These are phyloP conservation scores for Eurytoma adleriae DNA, from an alignment of 2,888 invertebrate genomes.

Conservation along the genomic window DNA sequence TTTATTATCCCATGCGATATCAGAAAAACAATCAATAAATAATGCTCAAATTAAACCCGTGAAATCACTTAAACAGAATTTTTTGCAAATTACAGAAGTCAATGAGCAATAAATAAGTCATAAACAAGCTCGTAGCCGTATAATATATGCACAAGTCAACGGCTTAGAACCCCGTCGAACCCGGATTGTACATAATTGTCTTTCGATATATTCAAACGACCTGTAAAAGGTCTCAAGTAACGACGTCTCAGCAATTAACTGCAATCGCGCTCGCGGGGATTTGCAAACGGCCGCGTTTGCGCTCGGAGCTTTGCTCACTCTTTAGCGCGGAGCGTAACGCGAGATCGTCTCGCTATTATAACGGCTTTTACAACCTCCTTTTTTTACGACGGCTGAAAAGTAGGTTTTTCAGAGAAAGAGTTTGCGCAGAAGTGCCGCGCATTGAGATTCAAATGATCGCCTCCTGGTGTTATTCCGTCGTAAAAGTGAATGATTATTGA, in stretches of 20 bases:
- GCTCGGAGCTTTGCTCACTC: too few species aligned
- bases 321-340: background rate
- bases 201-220: constrained; percentile 3
- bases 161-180: background rate
- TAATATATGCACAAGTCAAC: background rate
- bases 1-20: too few species aligned
- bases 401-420: background rate
- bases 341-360: background rate
- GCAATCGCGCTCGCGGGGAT: constrained; percentile 5
- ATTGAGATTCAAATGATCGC: too few species aligned
- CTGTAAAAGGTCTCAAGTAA: constrained; percentile 1
- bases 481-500: too few species aligned
- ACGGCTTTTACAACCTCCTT: background rate
- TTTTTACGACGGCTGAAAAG: background rate
- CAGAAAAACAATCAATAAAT: too few species aligned
- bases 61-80: too few species aligned
- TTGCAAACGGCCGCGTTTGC: background rate
- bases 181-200: constrained; percentile 2
- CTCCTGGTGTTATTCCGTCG: too few species aligned
- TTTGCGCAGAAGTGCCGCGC: too few species aligned
- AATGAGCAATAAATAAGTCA: constrained; percentile 10
- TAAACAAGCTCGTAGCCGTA: constrained; percentile 24
- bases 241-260: constrained; percentile 2
- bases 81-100: too few species aligned
- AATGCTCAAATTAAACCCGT: too few species aligned